Base-by-base conservation (phyloP, 2,888 invertebrate genomes). In the Synergus umbraculus region DNA sequence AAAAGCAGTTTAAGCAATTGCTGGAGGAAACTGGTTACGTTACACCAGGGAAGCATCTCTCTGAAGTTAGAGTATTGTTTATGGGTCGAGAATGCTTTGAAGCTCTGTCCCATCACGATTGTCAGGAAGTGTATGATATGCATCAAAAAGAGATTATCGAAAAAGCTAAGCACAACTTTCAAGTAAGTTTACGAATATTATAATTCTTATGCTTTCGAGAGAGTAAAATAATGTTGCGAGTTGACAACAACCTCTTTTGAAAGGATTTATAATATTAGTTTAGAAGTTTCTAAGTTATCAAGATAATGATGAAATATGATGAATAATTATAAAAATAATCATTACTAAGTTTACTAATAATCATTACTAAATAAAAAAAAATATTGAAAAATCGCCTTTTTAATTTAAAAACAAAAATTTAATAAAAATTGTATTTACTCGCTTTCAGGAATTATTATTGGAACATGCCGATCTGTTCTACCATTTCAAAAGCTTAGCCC, bases 1-100 rank as follows among this genome's bases (percentile, higher is more conserved):
- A 97, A 92, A 96, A 97, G 90, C 97, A 98, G 91, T 99, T 99
- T 93, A 97, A 97, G 92, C 96, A 97, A 89, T 94, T 98, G 29
- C 93, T 99, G 78, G 97, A 98, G 92, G 98, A 98, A 92, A 98
- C 98, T 0, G 97, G 97, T 2, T 98, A 98, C 92, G 98, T 98
- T 46, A 98, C 98, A 0, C 98, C 98, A 1, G 98, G 98, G n/a
- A 98, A 98, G 92, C 96, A 96, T 87, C 93, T 98, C 84, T 95
- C 96, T 0, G 98, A 98, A 92, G 97, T 98, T 58, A 94, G 97
- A 77, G 97, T 98, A 4, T 93, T 98, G 80, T 96, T 99, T 90
- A 97, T 98, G 96, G 98, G 98, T 0, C 94, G 98, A 63, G 98
- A 98, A 92, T 98, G 98, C 90, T 98, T 97, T 92, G 98, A 98